Percentiles rank a stretch among this genome's conserved stretches.
These are phyloP conservation scores for Labrus mixtus DNA, from an alignment of 2,113 vertebrate genomes.

Conservation along the genomic window DNA sequence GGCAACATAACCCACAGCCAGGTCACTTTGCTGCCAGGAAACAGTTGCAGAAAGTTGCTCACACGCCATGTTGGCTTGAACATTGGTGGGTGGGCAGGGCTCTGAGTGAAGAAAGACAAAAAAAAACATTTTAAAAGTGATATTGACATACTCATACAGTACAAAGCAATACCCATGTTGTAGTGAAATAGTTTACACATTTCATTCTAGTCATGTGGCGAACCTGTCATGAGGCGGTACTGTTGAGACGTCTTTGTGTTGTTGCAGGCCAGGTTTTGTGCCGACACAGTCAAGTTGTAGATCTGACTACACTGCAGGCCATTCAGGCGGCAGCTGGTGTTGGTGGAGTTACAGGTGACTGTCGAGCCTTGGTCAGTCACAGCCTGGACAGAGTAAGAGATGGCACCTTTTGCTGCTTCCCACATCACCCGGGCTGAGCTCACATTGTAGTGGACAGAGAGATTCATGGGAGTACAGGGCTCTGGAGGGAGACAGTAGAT, in stretches of 20 bases:
- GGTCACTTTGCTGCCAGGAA: slow-evolving; percentile 74
- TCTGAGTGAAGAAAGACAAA: slow-evolving; percentile 56
- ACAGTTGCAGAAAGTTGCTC: slow-evolving; percentile 47
- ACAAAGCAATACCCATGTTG: background rate
- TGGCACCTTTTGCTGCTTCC: slow-evolving; percentile 54
- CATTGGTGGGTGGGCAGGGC: slow-evolving; percentile 72
- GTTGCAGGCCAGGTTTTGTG: slow-evolving; percentile 71
- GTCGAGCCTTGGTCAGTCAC: slow-evolving; percentile 50
- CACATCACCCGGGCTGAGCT: slow-evolving; percentile 62
- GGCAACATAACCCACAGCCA: slow-evolving; percentile 69
- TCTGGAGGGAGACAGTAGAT: slow-evolving; percentile 49
- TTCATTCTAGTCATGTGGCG: slow-evolving; percentile 15
- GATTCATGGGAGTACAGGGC: slow-evolving; percentile 69
- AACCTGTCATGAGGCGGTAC: slow-evolving; percentile 71
- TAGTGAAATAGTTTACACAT: background rate
- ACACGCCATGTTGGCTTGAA: slow-evolving; percentile 64
- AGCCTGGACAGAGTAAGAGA: slow-evolving; percentile 69
- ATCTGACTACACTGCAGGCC: slow-evolving; percentile 69
- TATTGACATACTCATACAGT: too few relatives aligned
- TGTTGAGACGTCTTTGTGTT: slow-evolving; percentile 43
- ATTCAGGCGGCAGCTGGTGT: slow-evolving; percentile 66
- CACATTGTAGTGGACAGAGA: slow-evolving; percentile 59
- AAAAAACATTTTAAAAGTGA: background rate
- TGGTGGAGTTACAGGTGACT: slow-evolving; percentile 55
- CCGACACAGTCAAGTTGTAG: slow-evolving; percentile 77